A percentile compares a stretch with the other conserved stretches of the same genome.
phyloP scores from a whole-genome alignment of 2,113 vertebrate genomes.

The Piprites chloris region DNA sequence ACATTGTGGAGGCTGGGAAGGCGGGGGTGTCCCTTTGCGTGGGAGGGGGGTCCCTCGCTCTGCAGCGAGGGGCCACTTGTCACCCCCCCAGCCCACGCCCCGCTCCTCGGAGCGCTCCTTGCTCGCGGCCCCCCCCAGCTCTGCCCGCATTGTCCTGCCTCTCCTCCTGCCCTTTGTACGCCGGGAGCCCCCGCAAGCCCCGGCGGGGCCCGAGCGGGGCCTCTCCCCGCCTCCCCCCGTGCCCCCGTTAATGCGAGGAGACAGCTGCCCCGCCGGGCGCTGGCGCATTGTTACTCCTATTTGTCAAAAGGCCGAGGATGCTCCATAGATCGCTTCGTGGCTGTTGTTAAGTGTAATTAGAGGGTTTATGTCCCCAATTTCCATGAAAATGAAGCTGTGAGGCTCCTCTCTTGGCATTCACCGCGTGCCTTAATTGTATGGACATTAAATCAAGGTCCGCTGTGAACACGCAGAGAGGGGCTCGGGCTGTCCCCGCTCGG shows the following conservation, averaged over 20 bases:
- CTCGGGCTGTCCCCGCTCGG: conserved; percentile 41
- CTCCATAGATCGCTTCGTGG: conserved; percentile 30
- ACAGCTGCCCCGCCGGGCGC: conserved; percentile 56
- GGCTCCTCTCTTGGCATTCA: conserved; percentile 88
- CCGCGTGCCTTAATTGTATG: conserved; percentile 99
- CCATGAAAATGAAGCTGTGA: conserved; percentile 74
- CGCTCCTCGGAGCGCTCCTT: background rate
- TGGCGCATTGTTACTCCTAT: conserved; percentile 66
- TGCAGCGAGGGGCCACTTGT: background rate
- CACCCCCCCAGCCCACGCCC: background rate
- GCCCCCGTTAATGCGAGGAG: background rate
- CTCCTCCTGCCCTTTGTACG: conserved; percentile 62
- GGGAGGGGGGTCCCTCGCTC: background rate
- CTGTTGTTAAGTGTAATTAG: conserved; percentile 68
- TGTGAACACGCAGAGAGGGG: conserved; percentile 98
- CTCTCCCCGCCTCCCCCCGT: conserved; percentile 11
- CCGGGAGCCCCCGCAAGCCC: conserved; percentile 45
- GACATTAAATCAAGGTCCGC: conserved; percentile 99
- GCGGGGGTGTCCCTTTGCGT: background rate
- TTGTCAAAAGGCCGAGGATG: conserved; percentile 60
- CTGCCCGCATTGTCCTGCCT: conserved; percentile 40
- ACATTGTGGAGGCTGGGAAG: background rate
- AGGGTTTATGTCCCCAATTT: conserved; percentile 72
- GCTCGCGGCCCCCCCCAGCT: background rate
- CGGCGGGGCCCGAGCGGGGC: conserved; percentile 54